phyloP scores from a whole-genome alignment of 1,140 invertebrate genomes.

The Pantala flavescens region DNA sequence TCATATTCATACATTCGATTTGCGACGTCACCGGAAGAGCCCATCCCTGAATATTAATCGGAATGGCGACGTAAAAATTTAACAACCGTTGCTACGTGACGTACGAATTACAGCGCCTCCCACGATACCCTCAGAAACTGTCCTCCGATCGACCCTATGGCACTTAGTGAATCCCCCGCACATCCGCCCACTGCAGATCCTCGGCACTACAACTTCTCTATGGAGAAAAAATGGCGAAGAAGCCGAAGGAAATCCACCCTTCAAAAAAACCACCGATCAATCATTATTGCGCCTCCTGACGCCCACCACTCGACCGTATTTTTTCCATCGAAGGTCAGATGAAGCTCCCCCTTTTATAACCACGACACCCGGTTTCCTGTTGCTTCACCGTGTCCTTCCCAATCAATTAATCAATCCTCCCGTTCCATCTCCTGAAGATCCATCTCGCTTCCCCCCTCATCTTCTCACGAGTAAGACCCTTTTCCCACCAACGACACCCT shows the following conservation, averaged over 20 bases:
- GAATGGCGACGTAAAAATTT: no score
- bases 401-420: background rate
- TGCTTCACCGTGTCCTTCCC: background rate
- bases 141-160: no score
- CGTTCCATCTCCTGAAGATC: background rate
- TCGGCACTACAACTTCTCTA: background rate
- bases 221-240: background rate
- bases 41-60: no score
- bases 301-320: background rate
- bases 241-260: background rate
- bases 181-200: background rate
- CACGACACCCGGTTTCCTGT: background rate
- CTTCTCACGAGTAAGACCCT: background rate
- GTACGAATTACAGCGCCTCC: no score
- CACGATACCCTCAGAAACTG: no score
- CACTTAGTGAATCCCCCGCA: background rate
- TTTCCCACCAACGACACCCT: background rate
- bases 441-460: background rate
- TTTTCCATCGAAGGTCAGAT: background rate
- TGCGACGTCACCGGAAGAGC: no score
- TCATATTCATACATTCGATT: no score
- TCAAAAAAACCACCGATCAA: background rate
- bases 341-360: background rate
- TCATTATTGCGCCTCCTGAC: background rate
- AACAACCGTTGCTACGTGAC: no score